Evolutionary conservation across 2,797 vertebrate genomes (phyloP), one percentile per base, ranked within the genome.

Genomic region (Huso huso): DNA sequence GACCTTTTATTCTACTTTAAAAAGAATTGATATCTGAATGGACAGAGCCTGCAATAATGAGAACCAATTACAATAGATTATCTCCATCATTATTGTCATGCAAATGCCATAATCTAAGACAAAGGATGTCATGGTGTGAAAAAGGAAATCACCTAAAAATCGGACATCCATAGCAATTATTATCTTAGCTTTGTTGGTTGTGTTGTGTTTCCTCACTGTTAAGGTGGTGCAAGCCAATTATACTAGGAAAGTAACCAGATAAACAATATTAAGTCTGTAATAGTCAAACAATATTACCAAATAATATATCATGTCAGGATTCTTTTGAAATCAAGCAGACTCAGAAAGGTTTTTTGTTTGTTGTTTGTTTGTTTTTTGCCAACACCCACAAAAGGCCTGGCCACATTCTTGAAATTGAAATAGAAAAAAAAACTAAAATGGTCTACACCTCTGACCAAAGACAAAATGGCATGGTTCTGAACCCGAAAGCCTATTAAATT

Each of bases 1-100:
- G 81, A 83, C 82, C 83, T 85, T 86, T 85, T 76, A 9, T 51
- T 51, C 55, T 37, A n/a, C 5, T 51, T 49, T 53, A 11, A 51
- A 64, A 68, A 64, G 51, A 66, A 68, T 60, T 13, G 37, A n/a
- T 8, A 8, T 11, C 48, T 48, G 48, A 8, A 37, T 7, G 48
- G 66, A n/a, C n/a, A 49, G 57, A 55, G 12, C 23, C 11, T 5
- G 4, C 6, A 10, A 7, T 57, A 13, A 8, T 57, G 64, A 64
- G 18, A 7, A 48, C 37, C 8, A 58, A 12, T 63, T 6, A 59
- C n/a, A 49, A 65, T n/a, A 37, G 18, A 51, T 48, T 49, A 7
- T 55, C 23, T 48, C 10, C 49, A 9, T 69, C 37, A 37, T 62
- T 57, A 57, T 50, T 50, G 49, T 61, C 51, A 15, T 58, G 55